A percentile compares a stretch with the other conserved stretches of the same genome.
Evolutionary conservation across 2,113 vertebrate genomes (phyloP).

Genomic region (Indicator indicator): DNA sequence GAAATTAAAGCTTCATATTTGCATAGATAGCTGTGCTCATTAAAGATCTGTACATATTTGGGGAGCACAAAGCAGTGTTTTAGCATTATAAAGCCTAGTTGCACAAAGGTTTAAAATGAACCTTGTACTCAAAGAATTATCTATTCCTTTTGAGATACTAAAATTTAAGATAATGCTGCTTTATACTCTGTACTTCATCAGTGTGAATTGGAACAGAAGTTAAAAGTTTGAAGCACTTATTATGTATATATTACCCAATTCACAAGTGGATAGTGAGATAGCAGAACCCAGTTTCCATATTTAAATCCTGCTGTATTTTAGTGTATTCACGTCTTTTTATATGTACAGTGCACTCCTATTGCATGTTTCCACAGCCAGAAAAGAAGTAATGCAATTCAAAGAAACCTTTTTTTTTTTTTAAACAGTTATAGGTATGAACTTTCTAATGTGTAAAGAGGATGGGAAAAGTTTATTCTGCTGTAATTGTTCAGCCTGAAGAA

Average conservation of each 20-base stretch:
- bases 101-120: neutral
- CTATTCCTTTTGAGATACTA: neutral
- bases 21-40: neutral
- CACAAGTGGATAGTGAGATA: neutral
- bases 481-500: too few species aligned
- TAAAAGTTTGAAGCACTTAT: neutral
- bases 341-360: rapidly evolving
- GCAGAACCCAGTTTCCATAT: neutral
- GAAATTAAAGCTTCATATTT: neutral
- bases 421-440: neutral
- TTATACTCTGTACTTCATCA: neutral
- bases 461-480: neutral
- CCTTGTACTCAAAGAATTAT: neutral
- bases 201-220: neutral
- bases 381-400: neutral
- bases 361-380: neutral
- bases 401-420: neutral
- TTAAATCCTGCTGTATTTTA: neutral
- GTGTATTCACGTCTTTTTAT: neutral
- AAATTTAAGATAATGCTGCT: neutral
- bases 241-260: neutral
- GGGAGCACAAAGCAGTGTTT: neutral
- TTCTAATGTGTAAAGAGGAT: neutral
- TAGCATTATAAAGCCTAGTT: neutral
- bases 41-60: neutral